Conservation (phyloP, 2,888 invertebrate genomes). For the Lasius fuliginosus region DNA sequence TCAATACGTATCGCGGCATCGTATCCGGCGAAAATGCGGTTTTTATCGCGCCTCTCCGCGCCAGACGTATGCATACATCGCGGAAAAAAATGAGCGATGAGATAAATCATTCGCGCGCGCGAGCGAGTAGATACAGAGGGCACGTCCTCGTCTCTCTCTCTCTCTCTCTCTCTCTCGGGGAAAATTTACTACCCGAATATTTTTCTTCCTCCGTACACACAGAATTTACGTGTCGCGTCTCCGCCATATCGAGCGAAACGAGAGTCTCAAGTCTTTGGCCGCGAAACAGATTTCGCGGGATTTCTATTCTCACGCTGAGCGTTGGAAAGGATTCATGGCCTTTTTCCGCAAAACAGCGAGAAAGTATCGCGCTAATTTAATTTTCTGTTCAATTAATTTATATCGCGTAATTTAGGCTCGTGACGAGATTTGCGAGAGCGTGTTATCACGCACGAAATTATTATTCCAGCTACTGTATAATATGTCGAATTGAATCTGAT, state of each 20-base stretch:
- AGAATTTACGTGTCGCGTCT: slow-evolving; percentile 41
- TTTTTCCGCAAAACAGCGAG: neutral
- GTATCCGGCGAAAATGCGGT: slow-evolving; percentile 43
- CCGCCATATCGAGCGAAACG: slow-evolving; percentile 36
- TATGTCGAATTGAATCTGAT: neutral
- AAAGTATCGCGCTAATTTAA: neutral
- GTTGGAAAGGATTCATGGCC: neutral
- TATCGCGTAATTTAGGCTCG: neutral
- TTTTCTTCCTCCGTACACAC: slow-evolving; percentile 30
- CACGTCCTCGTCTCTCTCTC: slow-evolving; percentile 55
- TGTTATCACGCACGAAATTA: neutral
- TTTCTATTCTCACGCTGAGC: neutral
- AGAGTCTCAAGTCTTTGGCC: neutral
- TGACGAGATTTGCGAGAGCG: neutral
- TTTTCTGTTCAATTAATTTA: slow-evolving; percentile 10
- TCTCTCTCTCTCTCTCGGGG: neutral
- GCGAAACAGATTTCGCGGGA: slow-evolving; percentile 9
- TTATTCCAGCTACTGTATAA: neutral
- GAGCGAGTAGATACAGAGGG: slow-evolving; percentile 59
- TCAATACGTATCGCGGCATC: slow-evolving; percentile 28
- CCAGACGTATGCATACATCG: neutral
- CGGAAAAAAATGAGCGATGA: slow-evolving; percentile 55
- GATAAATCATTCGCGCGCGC: slow-evolving; percentile 60
- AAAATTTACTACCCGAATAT: slow-evolving; percentile 70
- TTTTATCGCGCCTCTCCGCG: slow-evolving; percentile 28